Conservation (phyloP, 2,888 invertebrate species). For the Drosophila lutescens region DNA sequence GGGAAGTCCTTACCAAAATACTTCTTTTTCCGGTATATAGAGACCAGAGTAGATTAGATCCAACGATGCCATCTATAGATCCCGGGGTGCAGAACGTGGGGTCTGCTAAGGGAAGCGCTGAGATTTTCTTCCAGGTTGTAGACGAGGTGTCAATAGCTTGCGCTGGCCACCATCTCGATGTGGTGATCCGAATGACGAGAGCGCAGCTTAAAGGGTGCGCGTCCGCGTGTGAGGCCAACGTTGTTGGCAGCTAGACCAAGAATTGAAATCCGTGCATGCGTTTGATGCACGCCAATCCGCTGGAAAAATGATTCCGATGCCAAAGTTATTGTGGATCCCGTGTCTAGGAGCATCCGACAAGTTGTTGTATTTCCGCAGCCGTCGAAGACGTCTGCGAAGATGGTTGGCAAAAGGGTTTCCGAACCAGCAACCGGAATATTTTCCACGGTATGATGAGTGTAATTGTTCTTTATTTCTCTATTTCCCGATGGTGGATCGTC, state of each 20-base stretch:
- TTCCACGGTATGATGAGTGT: too few species aligned
- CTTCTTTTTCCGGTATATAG: background rate
- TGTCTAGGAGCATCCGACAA: background rate
- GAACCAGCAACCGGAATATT: background rate
- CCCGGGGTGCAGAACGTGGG: background rate
- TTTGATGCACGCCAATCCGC: background rate
- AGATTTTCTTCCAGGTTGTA: background rate
- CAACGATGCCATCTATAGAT: background rate
- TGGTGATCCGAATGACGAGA: background rate
- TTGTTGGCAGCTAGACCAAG: background rate
- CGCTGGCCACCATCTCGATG: background rate
- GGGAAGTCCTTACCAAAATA: constrained; percentile 3
- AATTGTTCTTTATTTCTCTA: background rate
- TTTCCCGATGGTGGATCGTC: too few species aligned
- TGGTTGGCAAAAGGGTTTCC: background rate
- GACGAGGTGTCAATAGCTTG: background rate
- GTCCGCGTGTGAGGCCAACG: background rate
- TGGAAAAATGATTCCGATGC: background rate
- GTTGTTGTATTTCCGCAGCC: background rate
- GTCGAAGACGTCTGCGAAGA: background rate
- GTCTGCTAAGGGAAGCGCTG: background rate
- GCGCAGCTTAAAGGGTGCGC: background rate
- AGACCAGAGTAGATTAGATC: background rate
- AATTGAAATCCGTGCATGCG: background rate
- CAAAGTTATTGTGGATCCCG: background rate